A percentile compares a stretch with the other conserved stretches of the same genome.
phyloP scores from a whole-genome alignment of 2,113 vertebrate genomes.

The Amblyopsis rosae region DNA sequence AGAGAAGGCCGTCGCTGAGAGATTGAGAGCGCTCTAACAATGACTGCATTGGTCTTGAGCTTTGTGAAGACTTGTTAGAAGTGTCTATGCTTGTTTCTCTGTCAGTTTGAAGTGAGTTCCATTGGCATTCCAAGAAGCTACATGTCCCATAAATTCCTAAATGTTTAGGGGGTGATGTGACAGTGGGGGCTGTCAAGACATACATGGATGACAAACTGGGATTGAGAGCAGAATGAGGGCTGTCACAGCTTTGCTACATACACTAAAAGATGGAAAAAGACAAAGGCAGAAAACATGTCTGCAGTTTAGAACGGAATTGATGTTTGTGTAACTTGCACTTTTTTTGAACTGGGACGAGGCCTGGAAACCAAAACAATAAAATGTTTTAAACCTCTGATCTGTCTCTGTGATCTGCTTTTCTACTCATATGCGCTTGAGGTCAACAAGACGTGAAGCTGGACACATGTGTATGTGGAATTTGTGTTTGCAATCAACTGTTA shows the following conservation, averaged over 20 bases:
- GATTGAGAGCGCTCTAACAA: slow-evolving; percentile 44
- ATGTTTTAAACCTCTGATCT: slow-evolving; percentile 10
- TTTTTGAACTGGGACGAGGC: slow-evolving; percentile 33
- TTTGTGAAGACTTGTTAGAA: slow-evolving; percentile 12
- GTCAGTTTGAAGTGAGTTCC: slow-evolving; percentile 44
- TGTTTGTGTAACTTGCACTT: slow-evolving; percentile 36
- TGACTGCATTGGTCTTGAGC: slow-evolving; percentile 19
- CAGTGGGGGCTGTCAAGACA: slow-evolving; percentile 59
- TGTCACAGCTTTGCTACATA: slow-evolving; percentile 61
- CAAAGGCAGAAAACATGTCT: slow-evolving; percentile 41
- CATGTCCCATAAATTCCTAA: slow-evolving; percentile 73
- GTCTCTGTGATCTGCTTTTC: slow-evolving; percentile 42
- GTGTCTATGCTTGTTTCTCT: slow-evolving; percentile 36
- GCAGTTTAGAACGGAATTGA: slow-evolving; percentile 36
- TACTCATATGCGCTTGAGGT: slow-evolving; percentile 46
- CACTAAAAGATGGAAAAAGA: slow-evolving; percentile 41
- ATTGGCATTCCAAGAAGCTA: slow-evolving; percentile 59
- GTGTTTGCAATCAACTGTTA: slow-evolving; percentile 9
- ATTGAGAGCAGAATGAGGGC: slow-evolving; percentile 62
- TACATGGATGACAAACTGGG: slow-evolving; percentile 49
- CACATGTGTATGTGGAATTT: slow-evolving; percentile 19
- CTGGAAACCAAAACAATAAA: slow-evolving; percentile 47
- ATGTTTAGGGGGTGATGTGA: slow-evolving; percentile 37
- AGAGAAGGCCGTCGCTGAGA: slow-evolving; percentile 46
- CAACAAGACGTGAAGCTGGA: slow-evolving; percentile 51